Base-by-base conservation (phyloP, 1,140 invertebrate genomes). In the Whitmania pigra region DNA sequence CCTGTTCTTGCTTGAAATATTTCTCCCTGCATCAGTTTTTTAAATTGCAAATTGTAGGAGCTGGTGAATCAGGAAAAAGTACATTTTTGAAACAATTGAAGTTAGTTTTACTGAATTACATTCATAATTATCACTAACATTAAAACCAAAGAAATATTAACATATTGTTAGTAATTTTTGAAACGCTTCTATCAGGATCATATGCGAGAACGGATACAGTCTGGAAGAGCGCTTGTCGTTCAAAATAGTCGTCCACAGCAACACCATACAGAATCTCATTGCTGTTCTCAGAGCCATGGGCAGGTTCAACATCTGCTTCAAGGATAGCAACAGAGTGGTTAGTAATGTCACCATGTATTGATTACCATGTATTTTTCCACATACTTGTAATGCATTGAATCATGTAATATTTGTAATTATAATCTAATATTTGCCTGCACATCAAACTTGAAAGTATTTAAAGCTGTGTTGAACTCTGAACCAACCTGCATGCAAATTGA, bases 21-120 rank as follows among this genome's bases (percentile, higher is more conserved):
- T 20, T 67, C 25, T 43, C 74, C 54, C 71, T 69, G 25, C n/a
- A 3, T 53, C 2, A 70, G 54, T 74, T 20, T 36, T 49, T 63
- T 15, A 72, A 36, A 27, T 73, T 57, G 25, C n/a, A 87, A 94
- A 93, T 76, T 97, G 96, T 86, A 81, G 80, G 80, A 20, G 79
- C 80, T 27, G 83, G 83, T 18, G 83, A 84, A 75, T 81, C 81
- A 25, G 83, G 83, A 0, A 84, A 84, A 82, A 97, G 93, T 79
- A 99, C 96, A 75, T 98, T 99, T 83, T 95, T 99, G 77, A 99
- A 99, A 86, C 97, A 99, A 86, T 99, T 99, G 96, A 89, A 94
- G 69, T 70, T 53, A 25, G 43, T 53, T 70, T n/a, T 27, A 20
- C 25, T 7, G 11, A 25, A 0, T 15, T n/a, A n/a, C n/a, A 43